Conservation (phyloP, 2,888 invertebrate species). For the Eristalis pertinax region DNA sequence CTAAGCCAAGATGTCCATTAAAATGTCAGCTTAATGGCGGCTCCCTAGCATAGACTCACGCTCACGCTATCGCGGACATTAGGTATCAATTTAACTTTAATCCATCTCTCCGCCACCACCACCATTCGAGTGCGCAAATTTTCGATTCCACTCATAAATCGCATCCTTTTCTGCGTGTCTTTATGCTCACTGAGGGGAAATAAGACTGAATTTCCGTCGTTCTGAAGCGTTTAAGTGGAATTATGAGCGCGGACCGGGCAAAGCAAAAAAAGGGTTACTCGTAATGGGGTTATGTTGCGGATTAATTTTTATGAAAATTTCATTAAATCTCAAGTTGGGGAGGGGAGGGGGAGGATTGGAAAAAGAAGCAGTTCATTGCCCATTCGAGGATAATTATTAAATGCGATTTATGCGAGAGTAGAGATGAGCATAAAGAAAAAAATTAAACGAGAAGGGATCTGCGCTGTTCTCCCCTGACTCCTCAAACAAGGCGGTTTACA, state of each 20-base stretch:
- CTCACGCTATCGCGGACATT: conserved; percentile 30
- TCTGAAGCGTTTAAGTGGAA: conserved; percentile 44
- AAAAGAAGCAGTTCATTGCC: conserved; percentile 41
- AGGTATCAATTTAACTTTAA: conserved; percentile 61
- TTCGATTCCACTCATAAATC: conserved; percentile 13
- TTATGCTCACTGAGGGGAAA: not conserved
- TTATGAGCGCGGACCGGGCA: conserved; percentile 5
- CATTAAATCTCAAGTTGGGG: conserved; percentile 48
- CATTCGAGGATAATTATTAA: conserved; percentile 61
- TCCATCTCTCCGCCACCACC: conserved; percentile 3
- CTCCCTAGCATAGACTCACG: not conserved
- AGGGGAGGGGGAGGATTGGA: not conserved
- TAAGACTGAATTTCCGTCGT: conserved; percentile 10
- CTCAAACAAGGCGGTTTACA: conserved; percentile 15
- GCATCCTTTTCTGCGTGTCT: not conserved
- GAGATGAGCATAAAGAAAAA: conserved; percentile 26
- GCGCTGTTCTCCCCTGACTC: not conserved
- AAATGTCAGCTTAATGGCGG: conserved; percentile 45
- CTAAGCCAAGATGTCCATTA: conserved; percentile 34
- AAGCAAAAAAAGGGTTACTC: conserved; percentile 40
- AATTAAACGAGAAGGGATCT: not conserved
- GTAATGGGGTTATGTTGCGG: conserved; percentile 62
- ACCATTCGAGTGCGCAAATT: conserved; percentile 32
- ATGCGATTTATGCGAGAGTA: conserved; percentile 44
- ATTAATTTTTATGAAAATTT: conserved; percentile 62